phyloP scores from a whole-genome alignment of 2,113 vertebrate genomes.

The Sitta europaea region DNA sequence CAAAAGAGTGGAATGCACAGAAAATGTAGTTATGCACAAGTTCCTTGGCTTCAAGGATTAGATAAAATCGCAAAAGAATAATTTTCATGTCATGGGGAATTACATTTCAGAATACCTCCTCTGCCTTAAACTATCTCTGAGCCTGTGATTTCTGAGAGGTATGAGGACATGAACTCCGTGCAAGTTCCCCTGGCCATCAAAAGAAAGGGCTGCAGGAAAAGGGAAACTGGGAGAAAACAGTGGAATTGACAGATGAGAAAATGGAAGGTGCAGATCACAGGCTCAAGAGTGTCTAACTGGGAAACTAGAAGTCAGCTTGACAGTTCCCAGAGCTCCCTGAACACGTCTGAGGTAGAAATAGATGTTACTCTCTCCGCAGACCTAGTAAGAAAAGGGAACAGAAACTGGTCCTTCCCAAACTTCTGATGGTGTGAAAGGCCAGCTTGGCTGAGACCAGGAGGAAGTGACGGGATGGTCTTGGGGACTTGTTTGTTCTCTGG shows the following conservation, averaged over 20 bases:
- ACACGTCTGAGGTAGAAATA: neutral
- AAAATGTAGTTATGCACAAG: neutral
- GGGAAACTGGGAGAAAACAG: neutral
- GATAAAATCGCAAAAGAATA: neutral
- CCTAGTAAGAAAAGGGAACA: neutral
- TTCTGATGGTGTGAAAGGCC: neutral
- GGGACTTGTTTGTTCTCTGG: neutral
- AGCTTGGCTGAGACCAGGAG: neutral
- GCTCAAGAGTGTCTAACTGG: neutral
- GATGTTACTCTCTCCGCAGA: neutral
- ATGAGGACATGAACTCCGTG: rapidly evolving
- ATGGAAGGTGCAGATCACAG: neutral
- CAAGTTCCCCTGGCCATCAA: neutral
- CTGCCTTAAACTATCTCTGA: neutral
- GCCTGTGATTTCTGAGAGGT: neutral
- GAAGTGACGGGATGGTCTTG: neutral
- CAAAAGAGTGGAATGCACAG: neutral
- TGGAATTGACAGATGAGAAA: neutral
- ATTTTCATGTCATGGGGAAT: neutral
- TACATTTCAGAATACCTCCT: neutral
- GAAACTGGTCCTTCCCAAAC: neutral
- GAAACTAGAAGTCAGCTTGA: neutral
- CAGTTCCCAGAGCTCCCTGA: neutral
- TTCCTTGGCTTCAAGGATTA: neutral
- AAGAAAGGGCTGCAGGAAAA: neutral